Conservation (phyloP, 2,797 vertebrate species). For the Hippoglossus hippoglossus region DNA sequence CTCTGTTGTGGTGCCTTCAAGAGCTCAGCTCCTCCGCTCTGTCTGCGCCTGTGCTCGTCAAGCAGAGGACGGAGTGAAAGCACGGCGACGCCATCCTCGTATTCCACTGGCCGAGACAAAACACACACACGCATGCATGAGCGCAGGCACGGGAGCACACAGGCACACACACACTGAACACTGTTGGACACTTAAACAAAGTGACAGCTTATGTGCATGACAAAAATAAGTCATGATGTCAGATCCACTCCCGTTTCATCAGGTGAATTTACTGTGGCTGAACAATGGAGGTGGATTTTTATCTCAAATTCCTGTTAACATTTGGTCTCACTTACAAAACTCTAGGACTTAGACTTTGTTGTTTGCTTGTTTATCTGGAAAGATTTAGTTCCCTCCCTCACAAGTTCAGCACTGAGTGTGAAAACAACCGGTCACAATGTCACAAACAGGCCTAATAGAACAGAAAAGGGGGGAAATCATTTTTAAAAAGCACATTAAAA, state of each 20-base stretch:
- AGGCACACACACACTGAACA: too few species aligned
- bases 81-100: slow-evolving; percentile 38
- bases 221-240: slow-evolving; percentile 43
- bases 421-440: too few species aligned
- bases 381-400: neutral
- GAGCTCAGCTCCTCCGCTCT: slow-evolving; percentile 65
- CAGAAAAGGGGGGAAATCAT: neutral
- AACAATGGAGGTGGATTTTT: slow-evolving; percentile 9
- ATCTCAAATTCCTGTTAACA: neutral
- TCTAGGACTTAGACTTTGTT: neutral
- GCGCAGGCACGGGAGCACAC: too few species aligned
- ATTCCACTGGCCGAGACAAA: slow-evolving; percentile 22
- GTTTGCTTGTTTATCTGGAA: neutral
- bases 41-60: slow-evolving; percentile 61
- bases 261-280: slow-evolving; percentile 24
- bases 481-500: too few species aligned
- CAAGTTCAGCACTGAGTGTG: too few species aligned
- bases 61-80: slow-evolving; percentile 46
- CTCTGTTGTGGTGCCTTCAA: slow-evolving; percentile 54
- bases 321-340: neutral
- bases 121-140: neutral
- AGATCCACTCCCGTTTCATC: slow-evolving; percentile 52
- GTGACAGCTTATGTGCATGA: slow-evolving; percentile 65
- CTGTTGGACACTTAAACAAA: slow-evolving; percentile 56
- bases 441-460: neutral